Percentiles rank a stretch among this genome's conserved stretches.
Evolutionary conservation across 2,113 vertebrate genomes (phyloP).

Genomic region (Chitala chitala): DNA sequence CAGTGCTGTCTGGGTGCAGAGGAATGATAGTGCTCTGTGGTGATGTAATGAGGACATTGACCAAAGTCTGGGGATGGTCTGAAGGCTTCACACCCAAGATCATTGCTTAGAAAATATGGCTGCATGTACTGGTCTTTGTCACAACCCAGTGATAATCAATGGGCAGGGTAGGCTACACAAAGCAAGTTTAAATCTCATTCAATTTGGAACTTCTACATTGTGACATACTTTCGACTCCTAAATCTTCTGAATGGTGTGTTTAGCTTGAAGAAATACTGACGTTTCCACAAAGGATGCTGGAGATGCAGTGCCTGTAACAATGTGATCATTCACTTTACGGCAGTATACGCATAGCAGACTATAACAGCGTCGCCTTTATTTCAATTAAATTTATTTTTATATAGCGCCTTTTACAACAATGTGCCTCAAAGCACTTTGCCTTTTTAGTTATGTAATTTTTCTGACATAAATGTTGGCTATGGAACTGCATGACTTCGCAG

Average conservation of each 20-base stretch:
- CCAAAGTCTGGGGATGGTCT: neutral
- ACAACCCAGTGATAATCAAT: too few relatives aligned
- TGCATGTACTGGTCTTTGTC: too few relatives aligned
- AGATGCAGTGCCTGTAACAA: neutral
- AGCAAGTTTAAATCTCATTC: too few relatives aligned
- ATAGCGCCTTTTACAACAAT: too few relatives aligned
- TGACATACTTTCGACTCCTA: neutral
- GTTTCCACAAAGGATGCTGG: neutral
- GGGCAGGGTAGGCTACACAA: too few relatives aligned
- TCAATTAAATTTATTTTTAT: too few relatives aligned
- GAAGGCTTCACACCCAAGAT: neutral
- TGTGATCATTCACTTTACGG: neutral
- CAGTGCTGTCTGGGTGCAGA: too few relatives aligned
- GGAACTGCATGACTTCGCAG: neutral
- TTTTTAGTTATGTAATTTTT: conserved; percentile 8
- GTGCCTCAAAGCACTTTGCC: too few relatives aligned
- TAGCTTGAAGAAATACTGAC: neutral
- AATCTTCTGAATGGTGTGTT: neutral
- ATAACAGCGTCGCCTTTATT: neutral
- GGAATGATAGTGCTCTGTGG: neutral
- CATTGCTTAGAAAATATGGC: neutral
- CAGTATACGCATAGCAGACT: neutral
- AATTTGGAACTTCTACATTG: neutral
- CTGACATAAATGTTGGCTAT: neutral
- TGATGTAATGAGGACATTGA: neutral